Conservation (phyloP, 2,797 vertebrate species). For the Sebastes matsubarae region DNA sequence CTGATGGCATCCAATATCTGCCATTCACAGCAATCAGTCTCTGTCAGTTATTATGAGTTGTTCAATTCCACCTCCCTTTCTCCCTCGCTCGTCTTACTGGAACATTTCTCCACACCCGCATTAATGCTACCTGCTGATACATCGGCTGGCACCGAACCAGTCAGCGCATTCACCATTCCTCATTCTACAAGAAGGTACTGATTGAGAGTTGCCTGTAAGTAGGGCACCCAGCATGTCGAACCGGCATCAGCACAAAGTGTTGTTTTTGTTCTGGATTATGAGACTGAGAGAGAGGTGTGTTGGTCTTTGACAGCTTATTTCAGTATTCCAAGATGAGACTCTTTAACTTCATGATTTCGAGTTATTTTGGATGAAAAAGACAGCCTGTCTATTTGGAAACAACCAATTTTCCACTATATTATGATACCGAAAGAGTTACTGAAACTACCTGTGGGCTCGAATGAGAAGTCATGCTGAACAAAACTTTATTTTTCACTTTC, state of each 20-base stretch:
- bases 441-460: neutral
- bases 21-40: neutral
- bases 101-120: neutral
- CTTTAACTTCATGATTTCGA: no score
- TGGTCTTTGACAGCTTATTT: neutral
- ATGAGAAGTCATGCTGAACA: neutral
- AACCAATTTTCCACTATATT: neutral
- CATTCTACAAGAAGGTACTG: neutral
- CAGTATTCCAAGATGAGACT: neutral
- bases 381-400: neutral
- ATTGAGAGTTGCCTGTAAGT: neutral
- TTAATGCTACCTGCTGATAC: neutral
- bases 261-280: neutral
- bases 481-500: neutral
- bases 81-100: neutral
- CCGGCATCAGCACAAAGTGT: neutral
- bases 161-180: conserved; percentile 20
- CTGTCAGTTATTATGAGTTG: neutral
- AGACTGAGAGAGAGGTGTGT: neutral
- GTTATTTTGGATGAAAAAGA: neutral
- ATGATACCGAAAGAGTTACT: neutral
- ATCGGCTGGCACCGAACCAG: neutral
- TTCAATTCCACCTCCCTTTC: neutral
- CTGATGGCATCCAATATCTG: neutral
- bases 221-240: neutral